Percentiles rank a stretch among this genome's conserved stretches.
These are phyloP conservation scores for Caenorhabditis doughertyi DNA, from an alignment of 2,888 invertebrate genomes.

Conservation along the genomic window DNA sequence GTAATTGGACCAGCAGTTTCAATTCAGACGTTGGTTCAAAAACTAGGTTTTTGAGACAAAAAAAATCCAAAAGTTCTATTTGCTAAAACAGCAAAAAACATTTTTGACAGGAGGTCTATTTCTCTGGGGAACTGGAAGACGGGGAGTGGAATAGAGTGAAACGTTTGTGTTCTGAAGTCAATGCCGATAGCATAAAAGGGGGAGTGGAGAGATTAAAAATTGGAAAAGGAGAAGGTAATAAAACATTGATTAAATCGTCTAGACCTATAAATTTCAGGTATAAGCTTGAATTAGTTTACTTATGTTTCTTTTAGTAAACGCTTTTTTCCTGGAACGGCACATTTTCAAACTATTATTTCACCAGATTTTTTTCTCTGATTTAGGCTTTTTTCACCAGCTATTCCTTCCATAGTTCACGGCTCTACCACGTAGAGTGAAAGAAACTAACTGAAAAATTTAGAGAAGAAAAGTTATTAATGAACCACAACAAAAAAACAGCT, in stretches of 20 bases:
- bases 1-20: constrained; percentile 33
- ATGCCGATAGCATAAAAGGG: not conserved
- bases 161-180: constrained; percentile 14
- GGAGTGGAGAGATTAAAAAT: not conserved
- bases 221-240: not conserved
- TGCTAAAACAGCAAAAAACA: constrained; percentile 9
- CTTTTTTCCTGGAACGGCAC: too few relatives aligned
- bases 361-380: too few relatives aligned
- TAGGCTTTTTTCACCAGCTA: too few relatives aligned
- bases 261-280: not conserved
- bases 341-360: too few relatives aligned
- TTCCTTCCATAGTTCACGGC: too few relatives aligned
- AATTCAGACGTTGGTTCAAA: too few relatives aligned
- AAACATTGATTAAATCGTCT: not conserved
- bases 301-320: too few relatives aligned
- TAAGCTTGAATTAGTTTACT: not conserved
- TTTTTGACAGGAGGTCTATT: constrained; percentile 1
- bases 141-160: not conserved
- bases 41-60: too few relatives aligned
- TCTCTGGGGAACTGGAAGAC: not conserved
- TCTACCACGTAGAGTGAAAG: too few relatives aligned
- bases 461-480: too few relatives aligned
- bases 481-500: not conserved
- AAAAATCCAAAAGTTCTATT: not conserved
- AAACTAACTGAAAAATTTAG: too few relatives aligned